Evolutionary conservation across 2,113 vertebrate genomes (phyloP).

Genomic region (Heterotilapia buettikoferi): DNA sequence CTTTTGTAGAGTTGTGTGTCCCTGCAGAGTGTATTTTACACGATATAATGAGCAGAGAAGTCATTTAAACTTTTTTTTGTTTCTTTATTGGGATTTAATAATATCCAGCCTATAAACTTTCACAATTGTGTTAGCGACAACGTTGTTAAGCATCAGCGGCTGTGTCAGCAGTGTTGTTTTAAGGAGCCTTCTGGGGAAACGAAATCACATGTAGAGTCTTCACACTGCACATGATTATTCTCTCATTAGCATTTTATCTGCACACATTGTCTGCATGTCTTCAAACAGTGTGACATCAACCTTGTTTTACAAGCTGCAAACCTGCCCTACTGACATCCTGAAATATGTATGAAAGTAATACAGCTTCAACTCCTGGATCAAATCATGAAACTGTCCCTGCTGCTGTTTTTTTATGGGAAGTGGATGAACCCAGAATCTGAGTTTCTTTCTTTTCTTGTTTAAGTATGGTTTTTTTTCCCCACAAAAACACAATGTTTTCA

Average conservation of each 20-base stretch:
- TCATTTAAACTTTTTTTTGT: neutral
- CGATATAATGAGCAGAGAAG: neutral
- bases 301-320: neutral
- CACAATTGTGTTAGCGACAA: neutral
- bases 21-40: neutral
- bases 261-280: neutral
- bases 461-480: neutral
- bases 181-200: neutral
- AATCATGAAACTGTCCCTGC: neutral
- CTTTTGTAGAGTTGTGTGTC: neutral
- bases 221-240: neutral
- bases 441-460: neutral
- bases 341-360: neutral
- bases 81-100: neutral
- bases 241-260: neutral
- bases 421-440: neutral
- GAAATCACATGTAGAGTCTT: neutral
- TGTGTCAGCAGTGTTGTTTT: neutral
- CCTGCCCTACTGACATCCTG: neutral
- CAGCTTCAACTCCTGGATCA: neutral
- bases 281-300: neutral
- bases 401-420: neutral
- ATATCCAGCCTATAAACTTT: neutral
- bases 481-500: neutral
- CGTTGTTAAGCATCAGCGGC: neutral